phyloP scores from a whole-genome alignment of 2,113 vertebrate species.

The Cisticola juncidis region DNA sequence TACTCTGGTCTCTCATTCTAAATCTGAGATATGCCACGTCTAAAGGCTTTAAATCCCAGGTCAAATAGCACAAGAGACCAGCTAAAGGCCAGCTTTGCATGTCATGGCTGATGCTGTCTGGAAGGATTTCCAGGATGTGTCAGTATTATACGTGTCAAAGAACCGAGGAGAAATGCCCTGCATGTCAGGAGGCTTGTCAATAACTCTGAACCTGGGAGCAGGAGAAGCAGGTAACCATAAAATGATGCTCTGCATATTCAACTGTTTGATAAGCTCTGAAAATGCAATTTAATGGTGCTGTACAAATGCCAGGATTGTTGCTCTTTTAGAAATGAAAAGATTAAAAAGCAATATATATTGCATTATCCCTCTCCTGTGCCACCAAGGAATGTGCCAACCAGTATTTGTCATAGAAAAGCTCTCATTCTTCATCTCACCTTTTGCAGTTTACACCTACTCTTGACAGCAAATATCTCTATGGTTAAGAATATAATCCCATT shows the following conservation, averaged over 20 bases:
- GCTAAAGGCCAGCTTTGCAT: conserved; percentile 36
- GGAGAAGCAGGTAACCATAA: not conserved
- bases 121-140: conserved; percentile 13
- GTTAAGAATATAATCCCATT: not conserved
- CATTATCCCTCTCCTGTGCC: not conserved
- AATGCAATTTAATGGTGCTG: not conserved
- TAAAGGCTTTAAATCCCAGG: conserved; percentile 32
- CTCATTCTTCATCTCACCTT: not conserved
- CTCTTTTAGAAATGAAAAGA: conserved; percentile 25
- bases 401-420: not conserved
- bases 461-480: not conserved
- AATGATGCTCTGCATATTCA: conserved; percentile 26
- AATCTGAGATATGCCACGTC: not conserved
- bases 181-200: not conserved
- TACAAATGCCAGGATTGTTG: conserved; percentile 21
- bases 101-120: not conserved
- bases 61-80: conserved; percentile 34
- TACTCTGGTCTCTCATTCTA: not conserved
- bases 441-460: not conserved
- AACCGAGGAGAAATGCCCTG: not conserved
- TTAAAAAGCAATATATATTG: conserved; percentile 7
- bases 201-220: not conserved
- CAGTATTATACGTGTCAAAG: not conserved
- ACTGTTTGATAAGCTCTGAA: not conserved
- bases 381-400: not conserved